Evolutionary conservation across 2,113 vertebrate genomes (phyloP).

Genomic region (Podocnemis expansa): DNA sequence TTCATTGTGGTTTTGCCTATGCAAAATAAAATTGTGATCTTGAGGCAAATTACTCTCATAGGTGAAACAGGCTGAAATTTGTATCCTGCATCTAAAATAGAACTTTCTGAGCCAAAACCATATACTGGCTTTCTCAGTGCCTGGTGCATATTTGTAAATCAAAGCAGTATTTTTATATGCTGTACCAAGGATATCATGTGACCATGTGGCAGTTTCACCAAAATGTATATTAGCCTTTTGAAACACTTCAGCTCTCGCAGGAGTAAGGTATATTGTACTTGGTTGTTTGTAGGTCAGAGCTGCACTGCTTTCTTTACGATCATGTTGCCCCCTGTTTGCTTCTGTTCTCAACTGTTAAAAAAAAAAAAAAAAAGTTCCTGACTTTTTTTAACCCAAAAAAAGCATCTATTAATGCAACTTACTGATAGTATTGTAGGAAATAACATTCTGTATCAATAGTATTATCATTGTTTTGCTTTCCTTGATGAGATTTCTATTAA

Average conservation of each 20-base stretch:
- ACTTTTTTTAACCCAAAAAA: not conserved
- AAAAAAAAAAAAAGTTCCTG: no score
- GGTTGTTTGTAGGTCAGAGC: not conserved
- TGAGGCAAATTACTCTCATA: not conserved
- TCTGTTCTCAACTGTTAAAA: not conserved
- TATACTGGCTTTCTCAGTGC: not conserved
- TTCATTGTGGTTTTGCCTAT: not conserved
- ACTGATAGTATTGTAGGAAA: not conserved
- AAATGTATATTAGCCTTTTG: rapidly evolving
- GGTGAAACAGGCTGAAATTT: not conserved
- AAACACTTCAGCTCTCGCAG: not conserved
- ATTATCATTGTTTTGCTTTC: not conserved
- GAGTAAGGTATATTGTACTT: not conserved
- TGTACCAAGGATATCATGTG: not conserved
- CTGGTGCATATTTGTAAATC: not conserved
- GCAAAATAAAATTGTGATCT: not conserved
- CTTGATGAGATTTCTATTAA: not conserved
- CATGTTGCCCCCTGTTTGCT: not conserved
- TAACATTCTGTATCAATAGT: not conserved
- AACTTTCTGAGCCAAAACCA: not conserved
- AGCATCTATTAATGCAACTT: not conserved
- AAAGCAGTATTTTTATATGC: not conserved
- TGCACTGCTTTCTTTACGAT: not conserved
- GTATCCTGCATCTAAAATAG: not conserved
- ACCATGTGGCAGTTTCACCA: not conserved